phyloP scores from a whole-genome alignment of 2,113 vertebrate genomes.

The Struthio camelus region DNA sequence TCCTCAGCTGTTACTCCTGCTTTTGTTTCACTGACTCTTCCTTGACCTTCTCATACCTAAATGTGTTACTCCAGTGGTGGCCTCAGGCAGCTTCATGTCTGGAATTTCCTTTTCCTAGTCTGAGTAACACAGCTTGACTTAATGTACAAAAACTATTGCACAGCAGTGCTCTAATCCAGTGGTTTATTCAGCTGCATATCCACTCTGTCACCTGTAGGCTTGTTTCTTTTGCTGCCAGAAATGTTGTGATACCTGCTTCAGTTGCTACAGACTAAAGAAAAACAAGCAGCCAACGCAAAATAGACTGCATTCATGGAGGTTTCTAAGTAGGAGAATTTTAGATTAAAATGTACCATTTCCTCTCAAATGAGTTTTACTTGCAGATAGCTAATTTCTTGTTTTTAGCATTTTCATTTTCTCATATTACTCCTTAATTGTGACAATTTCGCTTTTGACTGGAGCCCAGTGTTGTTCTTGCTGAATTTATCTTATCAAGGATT shows the following conservation, averaged over 20 bases:
- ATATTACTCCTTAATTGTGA: neutral
- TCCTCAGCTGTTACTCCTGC: neutral
- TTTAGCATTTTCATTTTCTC: neutral
- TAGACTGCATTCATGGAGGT: neutral
- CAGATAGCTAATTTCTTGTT: neutral
- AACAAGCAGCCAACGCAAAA: neutral
- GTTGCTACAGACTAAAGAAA: neutral
- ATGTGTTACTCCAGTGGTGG: conserved; percentile 45
- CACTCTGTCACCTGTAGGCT: conserved; percentile 9
- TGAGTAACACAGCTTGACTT: conserved; percentile 56
- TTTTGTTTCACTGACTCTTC: conserved; percentile 59
- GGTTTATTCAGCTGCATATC: conserved; percentile 61
- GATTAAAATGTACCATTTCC: neutral
- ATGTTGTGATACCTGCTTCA: neutral
- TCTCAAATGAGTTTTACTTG: neutral
- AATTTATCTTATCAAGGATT: neutral
- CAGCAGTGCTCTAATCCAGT: conserved; percentile 1
- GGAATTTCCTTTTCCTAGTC: conserved; percentile 55
- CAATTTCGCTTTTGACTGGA: neutral
- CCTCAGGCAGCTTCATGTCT: conserved; percentile 59
- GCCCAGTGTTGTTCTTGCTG: fast-evolving
- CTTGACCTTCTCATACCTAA: conserved; percentile 68
- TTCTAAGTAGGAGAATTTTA: neutral
- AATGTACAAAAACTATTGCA: conserved; percentile 19
- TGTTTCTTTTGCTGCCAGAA: conserved; percentile 10